phyloP scores from a whole-genome alignment of 2,888 invertebrate species.

The Dryomyza anilis region DNA sequence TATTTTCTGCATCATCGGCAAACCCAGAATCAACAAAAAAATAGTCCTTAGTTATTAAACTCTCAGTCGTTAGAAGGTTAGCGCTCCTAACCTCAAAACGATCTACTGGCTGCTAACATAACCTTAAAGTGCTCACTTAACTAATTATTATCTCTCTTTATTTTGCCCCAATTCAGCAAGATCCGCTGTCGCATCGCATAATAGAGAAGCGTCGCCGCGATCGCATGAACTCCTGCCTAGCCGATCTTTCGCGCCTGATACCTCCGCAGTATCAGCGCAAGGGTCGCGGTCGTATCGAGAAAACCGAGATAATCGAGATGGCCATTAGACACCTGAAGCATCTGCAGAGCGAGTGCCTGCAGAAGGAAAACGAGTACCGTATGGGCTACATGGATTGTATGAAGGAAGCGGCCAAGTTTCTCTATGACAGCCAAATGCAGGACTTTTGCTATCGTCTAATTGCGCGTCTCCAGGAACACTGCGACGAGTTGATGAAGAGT shows the following conservation, averaged over 20 bases:
- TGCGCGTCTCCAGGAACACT: slow-evolving; percentile 83
- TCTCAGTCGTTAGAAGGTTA: no score
- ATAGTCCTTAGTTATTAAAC: no score
- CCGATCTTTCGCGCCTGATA: slow-evolving; percentile 89
- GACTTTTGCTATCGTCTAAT: slow-evolving; percentile 80
- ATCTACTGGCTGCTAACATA: no score
- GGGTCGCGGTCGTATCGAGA: slow-evolving; percentile 93
- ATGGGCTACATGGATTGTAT: slow-evolving; percentile 91
- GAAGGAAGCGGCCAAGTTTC: slow-evolving; percentile 86
- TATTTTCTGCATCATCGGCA: slow-evolving; percentile 44
- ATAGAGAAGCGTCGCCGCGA: slow-evolving; percentile 95
- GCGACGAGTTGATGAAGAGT: slow-evolving; percentile 70
- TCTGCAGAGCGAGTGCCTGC: slow-evolving; percentile 71
- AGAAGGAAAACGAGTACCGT: slow-evolving; percentile 67
- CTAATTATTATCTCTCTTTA: slow-evolving; percentile 3
- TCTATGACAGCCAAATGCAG: slow-evolving; percentile 85
- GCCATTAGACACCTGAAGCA: slow-evolving; percentile 93
- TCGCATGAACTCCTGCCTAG: slow-evolving; percentile 96
- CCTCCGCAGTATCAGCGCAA: slow-evolving; percentile 93
- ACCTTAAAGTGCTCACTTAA: not conserved
- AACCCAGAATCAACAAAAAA: not conserved
- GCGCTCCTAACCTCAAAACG: no score
- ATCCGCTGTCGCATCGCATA: slow-evolving; percentile 96
- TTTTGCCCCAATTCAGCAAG: slow-evolving; percentile 70
- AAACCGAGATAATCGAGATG: slow-evolving; percentile 98